Percentiles rank a stretch among this genome's conserved stretches.
phyloP scores from a whole-genome alignment of 1,140 invertebrate genomes.

The Ylistrum balloti region DNA sequence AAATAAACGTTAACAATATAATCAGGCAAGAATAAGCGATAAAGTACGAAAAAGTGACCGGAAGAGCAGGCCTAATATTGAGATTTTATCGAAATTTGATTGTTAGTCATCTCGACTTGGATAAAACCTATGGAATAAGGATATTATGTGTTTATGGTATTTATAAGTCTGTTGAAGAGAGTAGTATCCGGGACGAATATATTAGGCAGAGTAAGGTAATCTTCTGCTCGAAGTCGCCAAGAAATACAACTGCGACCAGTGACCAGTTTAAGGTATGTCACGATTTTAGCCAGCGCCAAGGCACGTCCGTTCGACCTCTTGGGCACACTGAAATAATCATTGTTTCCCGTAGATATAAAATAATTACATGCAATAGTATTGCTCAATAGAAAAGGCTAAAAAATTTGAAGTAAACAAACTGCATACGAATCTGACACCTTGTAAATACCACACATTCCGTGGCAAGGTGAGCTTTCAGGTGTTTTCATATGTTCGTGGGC shows the following conservation, averaged over 20 bases:
- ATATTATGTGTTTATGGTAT: not conserved
- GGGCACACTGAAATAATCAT: not conserved
- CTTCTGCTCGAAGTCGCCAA: too few species aligned
- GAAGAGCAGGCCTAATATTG: not conserved
- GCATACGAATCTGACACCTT: not conserved
- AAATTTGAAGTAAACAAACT: not conserved
- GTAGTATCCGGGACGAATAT: too few species aligned
- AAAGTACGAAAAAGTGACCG: not conserved
- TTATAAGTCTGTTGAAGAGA: not conserved
- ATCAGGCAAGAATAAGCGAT: not conserved
- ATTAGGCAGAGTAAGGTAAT: too few species aligned
- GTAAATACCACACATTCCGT: not conserved
- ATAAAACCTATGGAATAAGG: not conserved
- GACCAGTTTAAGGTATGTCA: too few species aligned
- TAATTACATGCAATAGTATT: too few species aligned
- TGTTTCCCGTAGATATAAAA: not conserved
- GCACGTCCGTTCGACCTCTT: not conserved
- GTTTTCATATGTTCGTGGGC: conserved; percentile 17
- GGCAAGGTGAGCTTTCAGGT: conserved; percentile 1
- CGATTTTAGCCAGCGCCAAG: not conserved
- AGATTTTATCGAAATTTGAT: conserved; percentile 6
- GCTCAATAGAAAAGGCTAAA: too few species aligned
- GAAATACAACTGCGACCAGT: not conserved
- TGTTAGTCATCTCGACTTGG: not conserved
- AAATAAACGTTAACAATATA: too few species aligned